These are phyloP conservation scores for Pterocles orientalis DNA, from an alignment of 2,113 vertebrate species.

Conservation along the genomic window DNA sequence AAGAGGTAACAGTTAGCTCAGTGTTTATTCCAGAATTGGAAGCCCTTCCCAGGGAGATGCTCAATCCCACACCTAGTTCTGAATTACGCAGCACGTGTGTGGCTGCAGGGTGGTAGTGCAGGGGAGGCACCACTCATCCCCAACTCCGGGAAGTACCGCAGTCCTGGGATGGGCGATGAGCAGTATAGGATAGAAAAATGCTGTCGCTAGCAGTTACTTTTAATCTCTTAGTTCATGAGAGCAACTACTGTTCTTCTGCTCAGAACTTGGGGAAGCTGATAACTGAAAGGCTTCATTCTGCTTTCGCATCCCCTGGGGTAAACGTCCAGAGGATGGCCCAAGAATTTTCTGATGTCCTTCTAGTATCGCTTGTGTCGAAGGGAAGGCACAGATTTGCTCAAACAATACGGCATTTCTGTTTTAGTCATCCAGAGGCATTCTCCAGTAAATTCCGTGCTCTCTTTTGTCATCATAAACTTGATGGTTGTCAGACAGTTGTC, in stretches of 20 bases:
- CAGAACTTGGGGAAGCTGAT: background rate
- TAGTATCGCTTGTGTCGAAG: background rate
- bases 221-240: background rate
- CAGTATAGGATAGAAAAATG: background rate
- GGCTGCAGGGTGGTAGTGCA: background rate
- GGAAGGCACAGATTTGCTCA: background rate
- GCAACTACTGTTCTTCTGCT: background rate
- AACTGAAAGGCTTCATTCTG: background rate
- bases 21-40: background rate
- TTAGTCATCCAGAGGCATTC: background rate
- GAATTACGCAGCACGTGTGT: background rate
- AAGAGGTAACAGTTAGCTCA: background rate
- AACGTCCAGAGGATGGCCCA: background rate
- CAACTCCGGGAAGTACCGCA: background rate
- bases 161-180: fast-evolving
- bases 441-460: background rate
- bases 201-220: background rate
- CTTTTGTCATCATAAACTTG: background rate
- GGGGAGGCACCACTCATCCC: fast-evolving
- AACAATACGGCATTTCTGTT: background rate
- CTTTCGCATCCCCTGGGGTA: background rate
- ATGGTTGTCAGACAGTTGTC: background rate
- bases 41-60: background rate
- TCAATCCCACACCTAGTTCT: background rate
- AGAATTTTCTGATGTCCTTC: background rate